phyloP scores from a whole-genome alignment of 2,113 vertebrate species.

The Mohoua ochrocephala region DNA sequence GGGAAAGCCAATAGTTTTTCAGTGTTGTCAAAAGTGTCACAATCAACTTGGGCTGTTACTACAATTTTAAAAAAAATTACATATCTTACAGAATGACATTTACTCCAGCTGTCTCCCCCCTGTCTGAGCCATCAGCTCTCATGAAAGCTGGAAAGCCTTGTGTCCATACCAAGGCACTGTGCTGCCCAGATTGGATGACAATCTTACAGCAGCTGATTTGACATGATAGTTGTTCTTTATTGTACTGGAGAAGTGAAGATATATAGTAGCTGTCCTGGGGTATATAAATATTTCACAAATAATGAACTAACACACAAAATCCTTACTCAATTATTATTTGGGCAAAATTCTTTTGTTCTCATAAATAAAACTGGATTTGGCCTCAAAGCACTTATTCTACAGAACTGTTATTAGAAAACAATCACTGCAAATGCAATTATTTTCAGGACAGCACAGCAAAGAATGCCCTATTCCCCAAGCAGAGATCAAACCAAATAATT shows the following conservation, averaged over 20 bases:
- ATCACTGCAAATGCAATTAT: constrained; percentile 41
- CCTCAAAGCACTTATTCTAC: neutral
- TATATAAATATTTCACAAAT: constrained; percentile 24
- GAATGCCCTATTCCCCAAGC: constrained; percentile 9
- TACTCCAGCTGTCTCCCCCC: neutral
- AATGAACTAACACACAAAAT: neutral
- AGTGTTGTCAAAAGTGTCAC: neutral
- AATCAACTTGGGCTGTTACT: neutral
- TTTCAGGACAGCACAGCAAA: constrained; percentile 27
- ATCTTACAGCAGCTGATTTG: neutral
- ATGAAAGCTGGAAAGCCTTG: neutral
- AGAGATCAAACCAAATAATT: constrained; percentile 41
- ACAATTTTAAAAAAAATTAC: neutral
- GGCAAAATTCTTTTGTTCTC: constrained; percentile 3
- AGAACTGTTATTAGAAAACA: constrained; percentile 29
- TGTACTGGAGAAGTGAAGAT: neutral
- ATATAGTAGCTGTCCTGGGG: neutral
- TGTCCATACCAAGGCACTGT: neutral
- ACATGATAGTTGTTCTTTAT: neutral
- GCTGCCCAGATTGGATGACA: neutral
- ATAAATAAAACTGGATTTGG: neutral
- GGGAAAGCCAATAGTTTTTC: neutral
- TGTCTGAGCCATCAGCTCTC: neutral
- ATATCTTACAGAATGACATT: neutral
- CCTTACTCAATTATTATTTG: neutral